phyloP scores from a whole-genome alignment of 2,113 vertebrate genomes.

The Rattus norvegicus region DNA sequence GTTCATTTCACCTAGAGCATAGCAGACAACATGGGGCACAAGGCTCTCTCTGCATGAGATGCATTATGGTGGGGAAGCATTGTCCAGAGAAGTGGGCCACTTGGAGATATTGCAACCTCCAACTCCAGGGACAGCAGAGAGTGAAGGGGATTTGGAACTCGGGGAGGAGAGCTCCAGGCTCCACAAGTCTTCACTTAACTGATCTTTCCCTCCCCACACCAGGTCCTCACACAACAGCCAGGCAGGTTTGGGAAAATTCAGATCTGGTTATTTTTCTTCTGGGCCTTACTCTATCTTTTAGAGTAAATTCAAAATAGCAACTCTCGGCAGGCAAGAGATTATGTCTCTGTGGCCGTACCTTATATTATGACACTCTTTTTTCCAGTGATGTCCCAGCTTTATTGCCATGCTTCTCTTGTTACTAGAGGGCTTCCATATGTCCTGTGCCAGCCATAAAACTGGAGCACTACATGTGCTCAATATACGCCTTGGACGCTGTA shows the following conservation, averaged over 20 bases:
- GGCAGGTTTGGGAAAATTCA: neutral
- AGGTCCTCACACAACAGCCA: neutral
- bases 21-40: accelerated
- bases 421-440: neutral
- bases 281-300: neutral
- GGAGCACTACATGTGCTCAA: neutral
- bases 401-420: neutral
- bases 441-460: neutral
- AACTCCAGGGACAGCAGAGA: neutral
- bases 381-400: neutral
- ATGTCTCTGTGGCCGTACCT: neutral
- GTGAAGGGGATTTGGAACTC: neutral
- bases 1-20: neutral
- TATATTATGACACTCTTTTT: neutral
- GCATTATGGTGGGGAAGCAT: neutral
- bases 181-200: neutral
- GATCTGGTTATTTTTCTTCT: neutral
- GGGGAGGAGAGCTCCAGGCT: neutral
- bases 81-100: neutral
- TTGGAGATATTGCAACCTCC: neutral
- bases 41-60: slow-evolving; percentile 26
- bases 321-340: neutral
- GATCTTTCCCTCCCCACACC: neutral
- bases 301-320: neutral
- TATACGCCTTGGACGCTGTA: neutral